Evolutionary conservation across 2,797 vertebrate species (phyloP).

Genomic region (Peromyscus melanophrys): DNA sequence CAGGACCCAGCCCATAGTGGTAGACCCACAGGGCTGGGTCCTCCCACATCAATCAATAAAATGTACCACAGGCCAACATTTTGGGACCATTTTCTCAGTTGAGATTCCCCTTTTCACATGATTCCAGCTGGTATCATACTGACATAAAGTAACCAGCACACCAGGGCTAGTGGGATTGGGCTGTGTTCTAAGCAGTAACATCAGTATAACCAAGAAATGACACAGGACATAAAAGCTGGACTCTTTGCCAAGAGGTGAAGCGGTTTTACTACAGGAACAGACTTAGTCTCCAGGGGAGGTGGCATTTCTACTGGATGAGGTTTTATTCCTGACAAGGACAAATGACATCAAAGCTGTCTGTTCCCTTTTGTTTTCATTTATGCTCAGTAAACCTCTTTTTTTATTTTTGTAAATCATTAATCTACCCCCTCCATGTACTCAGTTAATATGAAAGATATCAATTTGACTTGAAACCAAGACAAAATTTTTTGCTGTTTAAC

Average conservation of each 20-base stretch:
- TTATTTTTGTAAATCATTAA: conserved; percentile 17
- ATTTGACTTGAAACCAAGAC: conserved; percentile 27
- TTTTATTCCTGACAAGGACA: conserved; percentile 28
- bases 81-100: background rate
- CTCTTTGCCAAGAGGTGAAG: background rate
- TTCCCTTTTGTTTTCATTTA: conserved; percentile 49
- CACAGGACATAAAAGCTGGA: background rate
- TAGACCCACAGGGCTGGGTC: background rate
- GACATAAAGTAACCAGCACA: background rate
- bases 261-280: background rate
- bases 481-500: background rate
- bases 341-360: background rate
- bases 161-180: conserved; percentile 35
- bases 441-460: conserved; percentile 45
- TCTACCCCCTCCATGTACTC: conserved; percentile 21
- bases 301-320: background rate
- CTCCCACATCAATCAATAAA: background rate
- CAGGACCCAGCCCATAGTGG: background rate
- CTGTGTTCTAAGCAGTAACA: background rate
- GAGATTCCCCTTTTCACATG: background rate
- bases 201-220: background rate
- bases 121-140: background rate
- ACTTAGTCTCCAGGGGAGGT: background rate
- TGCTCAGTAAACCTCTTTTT: conserved; percentile 23
- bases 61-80: background rate